Conservation (phyloP, 1,140 invertebrate species). For the Thalassaphorura encarpata region DNA sequence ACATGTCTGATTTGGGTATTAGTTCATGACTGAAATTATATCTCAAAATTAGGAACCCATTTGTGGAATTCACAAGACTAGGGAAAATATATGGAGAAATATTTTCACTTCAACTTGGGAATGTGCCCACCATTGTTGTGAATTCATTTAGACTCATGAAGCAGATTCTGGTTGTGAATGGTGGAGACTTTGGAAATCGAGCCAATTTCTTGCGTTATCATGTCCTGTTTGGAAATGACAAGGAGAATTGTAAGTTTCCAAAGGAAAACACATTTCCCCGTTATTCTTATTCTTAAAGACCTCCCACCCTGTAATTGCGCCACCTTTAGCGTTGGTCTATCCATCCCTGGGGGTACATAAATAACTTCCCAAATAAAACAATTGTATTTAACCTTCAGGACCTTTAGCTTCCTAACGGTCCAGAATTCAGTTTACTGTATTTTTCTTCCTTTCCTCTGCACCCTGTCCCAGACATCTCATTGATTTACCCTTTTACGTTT, state of each 20-base stretch:
- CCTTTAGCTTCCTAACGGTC: not conserved
- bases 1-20: not conserved
- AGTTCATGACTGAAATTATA: not conserved
- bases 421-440: no score
- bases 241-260: slow-evolving; percentile 63
- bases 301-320: no score
- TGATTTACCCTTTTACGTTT: slow-evolving; percentile 35
- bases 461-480: not conserved
- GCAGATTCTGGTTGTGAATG: slow-evolving; percentile 69
- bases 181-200: slow-evolving; percentile 65
- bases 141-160: slow-evolving; percentile 61
- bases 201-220: slow-evolving; percentile 65
- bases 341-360: not conserved
- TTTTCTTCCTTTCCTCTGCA: slow-evolving; percentile 1
- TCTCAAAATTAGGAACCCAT: slow-evolving; percentile 42
- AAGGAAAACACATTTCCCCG: no score
- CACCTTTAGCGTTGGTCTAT: not conserved
- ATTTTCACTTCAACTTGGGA: slow-evolving; percentile 59
- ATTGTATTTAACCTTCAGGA: slow-evolving; percentile 25
- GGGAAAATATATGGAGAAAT: slow-evolving; percentile 62
- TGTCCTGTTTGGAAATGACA: slow-evolving; percentile 53
- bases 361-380: slow-evolving; percentile 2
- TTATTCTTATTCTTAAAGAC: no score
- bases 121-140: slow-evolving; percentile 60
- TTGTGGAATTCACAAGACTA: slow-evolving; percentile 59